These are phyloP conservation scores for Amyelois transitella DNA, from an alignment of 1,140 invertebrate genomes.

Conservation along the genomic window DNA sequence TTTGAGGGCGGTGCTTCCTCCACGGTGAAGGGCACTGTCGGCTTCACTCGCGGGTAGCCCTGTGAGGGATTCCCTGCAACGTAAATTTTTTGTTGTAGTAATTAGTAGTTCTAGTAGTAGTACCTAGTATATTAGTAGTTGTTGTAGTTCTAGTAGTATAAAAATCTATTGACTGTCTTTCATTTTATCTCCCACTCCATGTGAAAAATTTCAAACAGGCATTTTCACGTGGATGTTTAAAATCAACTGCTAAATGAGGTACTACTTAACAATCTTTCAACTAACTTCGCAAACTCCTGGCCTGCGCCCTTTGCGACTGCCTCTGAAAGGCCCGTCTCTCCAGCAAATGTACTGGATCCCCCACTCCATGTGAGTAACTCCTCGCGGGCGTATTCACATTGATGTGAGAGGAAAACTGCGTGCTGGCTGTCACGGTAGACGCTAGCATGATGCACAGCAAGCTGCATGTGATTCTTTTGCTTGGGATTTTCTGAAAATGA, in stretches of 20 bases:
- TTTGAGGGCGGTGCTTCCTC: conserved; percentile 35
- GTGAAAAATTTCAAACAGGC: too few relatives aligned
- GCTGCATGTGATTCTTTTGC: conserved; percentile 6
- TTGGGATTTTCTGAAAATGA: conserved; percentile 17
- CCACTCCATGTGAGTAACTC: conserved; percentile 67
- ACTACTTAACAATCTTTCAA: background rate
- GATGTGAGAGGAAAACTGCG: conserved; percentile 65
- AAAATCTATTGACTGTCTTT: too few relatives aligned
- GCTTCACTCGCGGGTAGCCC: conserved; percentile 46
- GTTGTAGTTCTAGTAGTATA: too few relatives aligned
- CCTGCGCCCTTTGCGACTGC: conserved; percentile 9
- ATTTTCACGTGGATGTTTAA: background rate
- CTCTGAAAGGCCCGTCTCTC: conserved; percentile 23
- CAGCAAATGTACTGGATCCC: conserved; percentile 40
- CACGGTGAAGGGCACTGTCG: conserved; percentile 39
- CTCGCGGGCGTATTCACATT: conserved; percentile 57
- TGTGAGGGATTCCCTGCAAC: conserved; percentile 26
- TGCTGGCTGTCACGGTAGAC: conserved; percentile 21
- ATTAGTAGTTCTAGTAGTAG: too few relatives aligned
- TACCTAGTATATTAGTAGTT: too few relatives aligned
- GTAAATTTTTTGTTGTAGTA: too few relatives aligned
- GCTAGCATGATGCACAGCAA: conserved; percentile 23
- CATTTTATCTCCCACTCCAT: too few relatives aligned
- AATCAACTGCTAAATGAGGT: background rate
- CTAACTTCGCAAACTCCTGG: background rate